Base-by-base conservation (phyloP, 2,888 invertebrate genomes). In the Hybos culiciformis region DNA sequence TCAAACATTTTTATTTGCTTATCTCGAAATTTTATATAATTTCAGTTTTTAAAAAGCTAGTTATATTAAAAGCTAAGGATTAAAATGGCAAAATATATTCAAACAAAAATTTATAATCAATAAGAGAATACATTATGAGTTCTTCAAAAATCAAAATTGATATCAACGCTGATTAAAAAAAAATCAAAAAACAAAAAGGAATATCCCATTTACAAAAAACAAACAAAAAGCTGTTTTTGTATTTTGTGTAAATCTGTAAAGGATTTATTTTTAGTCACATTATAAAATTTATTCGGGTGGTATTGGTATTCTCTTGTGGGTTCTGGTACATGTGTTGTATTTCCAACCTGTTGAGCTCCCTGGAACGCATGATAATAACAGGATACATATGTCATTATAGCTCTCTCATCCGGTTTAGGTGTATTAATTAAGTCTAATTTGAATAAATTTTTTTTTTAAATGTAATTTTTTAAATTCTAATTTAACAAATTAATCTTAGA, bases 351-450 rank as follows among this genome's bases (percentile, higher is more conserved):
- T 77, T 91, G 91, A 69, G 92, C 92, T 75, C 97, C 96, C 77
- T 96, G 93, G 86, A 98, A 98, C 72, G 98, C 97, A 76, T 98
- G 98, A 77, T 99, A 99, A 80, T 96, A 98, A 78, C 97, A 96
- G 70, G 97, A 98, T 72, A 98, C 97, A 73, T 98, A 98, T 63
- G 98, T 97, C 98, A 98, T 98, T 70, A 98, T 94, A 69, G 97
- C 97, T 73, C 97, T 86, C 77, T 98, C 98, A 75, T 98, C 98
- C 70, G 98, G 98, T 77, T 94, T 96, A 67, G 91, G 92, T 63
- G 92, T 93, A 83, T 96, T 96, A 78, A 97, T 93, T 80, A 98
- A 83, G 85, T 98, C 98, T 98, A 76, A 38, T n/a, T 29, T 12
- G 12, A n/a, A 29, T 29, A 12, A 29, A n/a, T 29, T 26, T 26